phyloP scores from a whole-genome alignment of 2,113 vertebrate genomes.

The Sinocyclocheilus anophthalmus region DNA sequence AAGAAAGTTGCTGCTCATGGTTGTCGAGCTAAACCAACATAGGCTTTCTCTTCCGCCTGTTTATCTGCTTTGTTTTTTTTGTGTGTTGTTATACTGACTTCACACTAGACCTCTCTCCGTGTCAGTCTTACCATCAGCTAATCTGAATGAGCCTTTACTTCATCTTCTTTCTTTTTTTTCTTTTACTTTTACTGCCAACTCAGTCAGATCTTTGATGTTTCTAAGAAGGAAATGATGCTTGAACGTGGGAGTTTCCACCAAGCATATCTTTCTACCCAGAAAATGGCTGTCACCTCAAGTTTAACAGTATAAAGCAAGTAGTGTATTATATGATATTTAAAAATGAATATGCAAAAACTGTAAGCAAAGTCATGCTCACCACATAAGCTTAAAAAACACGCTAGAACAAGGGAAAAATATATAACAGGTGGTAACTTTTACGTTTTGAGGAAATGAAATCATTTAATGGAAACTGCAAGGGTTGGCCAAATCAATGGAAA shows the following conservation, averaged over 20 bases:
- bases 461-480: slow-evolving; percentile 3
- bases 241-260: slow-evolving; percentile 57
- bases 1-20: slow-evolving; percentile 49
- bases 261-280: slow-evolving; percentile 27
- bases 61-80: slow-evolving; percentile 22
- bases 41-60: background rate
- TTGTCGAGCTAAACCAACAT: slow-evolving; percentile 18
- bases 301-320: background rate
- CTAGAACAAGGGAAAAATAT: background rate
- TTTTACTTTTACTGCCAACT: slow-evolving; percentile 14
- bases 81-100: background rate
- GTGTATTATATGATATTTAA: background rate
- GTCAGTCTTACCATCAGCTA: background rate
- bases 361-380: background rate
- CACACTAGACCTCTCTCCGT: background rate
- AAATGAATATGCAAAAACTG: background rate
- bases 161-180: background rate
- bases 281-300: background rate
- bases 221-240: slow-evolving; percentile 54
- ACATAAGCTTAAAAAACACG: background rate
- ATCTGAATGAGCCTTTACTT: background rate
- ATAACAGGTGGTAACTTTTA: background rate
- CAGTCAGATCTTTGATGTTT: slow-evolving; percentile 14
- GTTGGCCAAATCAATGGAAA: background rate
- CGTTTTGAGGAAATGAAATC: background rate